Evolutionary conservation across 1,140 invertebrate species (phyloP).

Genomic region (Caenorhabditis briggsae): DNA sequence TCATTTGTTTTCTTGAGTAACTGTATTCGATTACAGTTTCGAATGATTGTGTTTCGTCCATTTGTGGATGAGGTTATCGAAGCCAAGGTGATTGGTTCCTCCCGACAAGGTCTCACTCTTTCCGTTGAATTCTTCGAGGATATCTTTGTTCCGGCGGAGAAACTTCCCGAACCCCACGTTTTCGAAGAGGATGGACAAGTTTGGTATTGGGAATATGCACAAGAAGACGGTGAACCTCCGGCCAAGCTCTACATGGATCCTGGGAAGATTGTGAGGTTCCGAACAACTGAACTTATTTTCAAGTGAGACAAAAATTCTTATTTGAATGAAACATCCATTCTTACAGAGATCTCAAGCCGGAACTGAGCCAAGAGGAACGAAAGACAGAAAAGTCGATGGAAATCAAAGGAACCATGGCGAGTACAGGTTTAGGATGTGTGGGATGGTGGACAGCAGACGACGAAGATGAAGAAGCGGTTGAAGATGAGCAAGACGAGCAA

Average conservation of each 20-base stretch:
- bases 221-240: conserved; percentile 51
- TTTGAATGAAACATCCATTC: background rate
- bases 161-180: conserved; percentile 58
- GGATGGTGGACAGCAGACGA: conserved; percentile 58
- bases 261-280: conserved; percentile 61
- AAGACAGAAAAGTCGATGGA: conserved; percentile 55
- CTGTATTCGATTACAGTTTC: conserved; percentile 45
- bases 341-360: conserved; percentile 39
- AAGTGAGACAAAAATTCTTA: background rate
- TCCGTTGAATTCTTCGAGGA: conserved; percentile 63
- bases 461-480: conserved; percentile 54
- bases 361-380: conserved; percentile 6
- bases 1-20: background rate
- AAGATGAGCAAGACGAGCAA: conserved; percentile 44
- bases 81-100: conserved; percentile 56
- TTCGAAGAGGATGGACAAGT: conserved; percentile 57
- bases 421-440: conserved; percentile 55
- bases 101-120: conserved; percentile 57
- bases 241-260: conserved; percentile 65
- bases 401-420: conserved; percentile 58
- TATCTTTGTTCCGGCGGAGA: conserved; percentile 63
- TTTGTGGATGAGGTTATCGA: conserved; percentile 61
- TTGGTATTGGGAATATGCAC: conserved; percentile 61
- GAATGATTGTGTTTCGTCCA: conserved; percentile 62
- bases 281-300: conserved; percentile 59